Evolutionary conservation across 2,888 invertebrate genomes (phyloP), one percentile per base, ranked within the genome.

Genomic region (Crocallis elinguaria): DNA sequence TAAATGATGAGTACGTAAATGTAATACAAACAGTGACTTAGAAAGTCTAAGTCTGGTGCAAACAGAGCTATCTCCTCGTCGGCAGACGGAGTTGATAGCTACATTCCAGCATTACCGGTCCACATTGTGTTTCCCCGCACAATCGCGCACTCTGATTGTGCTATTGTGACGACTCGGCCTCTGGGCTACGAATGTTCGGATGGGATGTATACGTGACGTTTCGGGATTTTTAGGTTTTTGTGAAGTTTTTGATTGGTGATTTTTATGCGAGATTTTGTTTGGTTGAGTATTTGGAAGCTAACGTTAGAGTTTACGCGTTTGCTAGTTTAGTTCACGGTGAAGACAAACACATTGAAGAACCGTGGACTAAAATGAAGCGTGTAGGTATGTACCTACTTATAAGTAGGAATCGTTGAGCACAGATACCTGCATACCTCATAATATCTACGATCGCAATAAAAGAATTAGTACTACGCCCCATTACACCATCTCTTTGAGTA

Each of bases 121-220:
- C 39, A 30, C 60, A 63, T 64, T 64, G 59, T 61, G 56, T 25
- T 8, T 41, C 49, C 7, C 36, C 52, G 44, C 53, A 37, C 53
- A 49, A 51, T 57, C 54, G 49, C 41, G 39, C 51, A 41, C 54
- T 23, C 25, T 64, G 64, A 64, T 64, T 64, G 64, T 64, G 53
- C 61, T 51, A 64, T 64, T 64, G 64, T 64, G 49, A 35, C 33
- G 12, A 5, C 6, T 17, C 33, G 42, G 12, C 44, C 45, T 39
- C 38, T 33, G 21, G 39, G 33, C 51, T 44, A 13, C 21, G 35
- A 45, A 51, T 50, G 50, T 33, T 19, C 2, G 19, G 2, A 38
- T 44, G 39, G 41, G 51, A 45, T n/a, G n/a, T n/a, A n/a, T 51
- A 45, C 21, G 38, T 33, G 39, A 35, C 29, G 39, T 51, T 45